These are phyloP conservation scores for Tautogolabrus adspersus DNA, from an alignment of 2,113 vertebrate genomes.

Conservation along the genomic window DNA sequence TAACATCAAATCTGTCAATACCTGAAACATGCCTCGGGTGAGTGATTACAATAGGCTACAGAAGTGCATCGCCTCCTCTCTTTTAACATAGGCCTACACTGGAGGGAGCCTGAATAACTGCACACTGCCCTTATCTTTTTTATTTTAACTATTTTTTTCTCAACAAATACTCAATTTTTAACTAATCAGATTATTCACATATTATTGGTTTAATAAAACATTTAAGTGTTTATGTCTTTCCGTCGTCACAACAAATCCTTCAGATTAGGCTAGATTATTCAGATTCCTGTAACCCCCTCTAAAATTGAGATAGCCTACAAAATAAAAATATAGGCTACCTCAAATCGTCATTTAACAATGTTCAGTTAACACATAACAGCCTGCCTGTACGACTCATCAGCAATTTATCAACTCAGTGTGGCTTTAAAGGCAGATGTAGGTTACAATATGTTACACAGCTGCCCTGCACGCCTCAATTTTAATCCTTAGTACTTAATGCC, in stretches of 20 bases:
- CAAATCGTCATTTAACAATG: background rate
- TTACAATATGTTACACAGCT: slow-evolving; percentile 59
- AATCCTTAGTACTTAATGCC: slow-evolving; percentile 80
- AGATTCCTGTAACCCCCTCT: no score
- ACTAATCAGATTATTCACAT: background rate
- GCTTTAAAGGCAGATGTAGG: slow-evolving; percentile 74
- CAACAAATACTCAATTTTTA: background rate
- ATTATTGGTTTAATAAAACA: background rate
- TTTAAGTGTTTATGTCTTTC: background rate
- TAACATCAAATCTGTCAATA: slow-evolving; percentile 84
- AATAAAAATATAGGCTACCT: background rate
- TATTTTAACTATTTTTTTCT: background rate
- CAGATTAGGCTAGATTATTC: no score
- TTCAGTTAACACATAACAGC: background rate
- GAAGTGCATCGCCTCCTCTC: slow-evolving; percentile 67
- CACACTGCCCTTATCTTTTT: background rate
- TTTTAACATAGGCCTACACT: slow-evolving; percentile 45
- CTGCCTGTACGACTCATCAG: background rate
- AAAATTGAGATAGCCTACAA: background rate
- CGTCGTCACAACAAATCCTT: background rate
- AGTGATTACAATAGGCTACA: slow-evolving; percentile 78
- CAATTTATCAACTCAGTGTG: slow-evolving; percentile 48
- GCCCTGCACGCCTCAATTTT: slow-evolving; percentile 52
- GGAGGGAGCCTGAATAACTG: slow-evolving; percentile 30
- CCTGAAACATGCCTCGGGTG: slow-evolving; percentile 79